Evolutionary conservation across 92 coral and sea anemone genomes (phyloP), one percentile per base, ranked within the genome.

Genomic region (Heliopora coerulea): DNA sequence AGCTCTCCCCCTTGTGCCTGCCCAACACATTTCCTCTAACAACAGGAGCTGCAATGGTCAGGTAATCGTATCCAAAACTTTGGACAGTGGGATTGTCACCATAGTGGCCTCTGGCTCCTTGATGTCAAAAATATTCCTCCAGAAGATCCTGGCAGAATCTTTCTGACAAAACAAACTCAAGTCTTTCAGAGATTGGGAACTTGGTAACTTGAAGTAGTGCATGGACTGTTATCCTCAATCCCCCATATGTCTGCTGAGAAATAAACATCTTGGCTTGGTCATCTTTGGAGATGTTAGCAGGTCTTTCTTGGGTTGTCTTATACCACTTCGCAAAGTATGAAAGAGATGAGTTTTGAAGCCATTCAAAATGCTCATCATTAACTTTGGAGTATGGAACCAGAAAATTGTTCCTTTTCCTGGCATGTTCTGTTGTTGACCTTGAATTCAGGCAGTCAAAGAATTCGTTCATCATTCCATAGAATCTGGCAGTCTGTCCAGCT

Each of bases 111-210:
- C 72, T 49, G 31, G 82, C 74, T 26, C 86, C 42, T 49, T 85
- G 86, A 52, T 52, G 63, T 39, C 80, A 83, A 58, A 85, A 85
- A 49, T 85, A 85, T 42, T 82, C 89, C 27, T 86, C 86, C 23
- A 77, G 20, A 8, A 65, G 21, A 41, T 85, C 83, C 30, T 85
- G 85, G 49, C 89, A 80, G 56, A 80, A 85, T n/a, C n/a, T n/a
- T n/a, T n/a, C n/a, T n/a, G n/a, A n/a, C n/a, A n/a, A n/a, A n/a
- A n/a, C n/a, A n/a, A 9, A 80, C 63, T 85, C 86, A 66, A 68
- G 48, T 13, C 89, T 86, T 54, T 85, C 83, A 29, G 64, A 54
- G 1, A 85, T 80, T 23, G 81, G 80, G 80, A 85, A 85, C 50
- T 77, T 81, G 9, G 69, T 40, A 0, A 62, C 83, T n/a, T 77